phyloP scores from a whole-genome alignment of 2,797 vertebrate species.

The Schizothorax lantsangensis region DNA sequence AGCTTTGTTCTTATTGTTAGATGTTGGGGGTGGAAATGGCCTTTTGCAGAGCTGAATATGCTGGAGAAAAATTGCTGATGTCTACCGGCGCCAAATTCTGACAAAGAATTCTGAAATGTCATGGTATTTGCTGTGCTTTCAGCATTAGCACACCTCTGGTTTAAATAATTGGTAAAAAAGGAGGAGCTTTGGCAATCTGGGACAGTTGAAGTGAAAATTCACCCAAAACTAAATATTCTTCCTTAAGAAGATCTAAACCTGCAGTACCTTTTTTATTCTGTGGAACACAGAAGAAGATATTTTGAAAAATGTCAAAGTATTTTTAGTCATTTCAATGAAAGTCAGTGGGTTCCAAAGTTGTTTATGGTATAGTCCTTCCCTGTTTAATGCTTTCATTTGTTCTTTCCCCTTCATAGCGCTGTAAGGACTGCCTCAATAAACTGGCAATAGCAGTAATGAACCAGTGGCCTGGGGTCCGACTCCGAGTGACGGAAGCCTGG shows the following conservation, averaged over 20 bases:
- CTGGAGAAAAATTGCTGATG: slow-evolving; percentile 69
- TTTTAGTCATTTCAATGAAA: not conserved
- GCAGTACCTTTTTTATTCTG: not conserved
- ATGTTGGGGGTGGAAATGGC: slow-evolving; percentile 71
- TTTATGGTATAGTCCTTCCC: slow-evolving; percentile 4
- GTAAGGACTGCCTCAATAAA: slow-evolving; percentile 93
- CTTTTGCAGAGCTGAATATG: slow-evolving; percentile 68
- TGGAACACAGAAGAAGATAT: not conserved
- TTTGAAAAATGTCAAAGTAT: not conserved
- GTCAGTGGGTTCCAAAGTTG: not conserved
- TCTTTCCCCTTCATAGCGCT: slow-evolving; percentile 78
- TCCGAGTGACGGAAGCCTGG: slow-evolving; percentile 97
- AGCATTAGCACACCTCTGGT: not conserved
- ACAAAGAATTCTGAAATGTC: slow-evolving; percentile 53
- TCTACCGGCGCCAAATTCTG: slow-evolving; percentile 66
- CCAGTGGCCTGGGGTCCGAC: slow-evolving; percentile 94
- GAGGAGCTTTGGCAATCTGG: not conserved
- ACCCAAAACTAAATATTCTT: not conserved
- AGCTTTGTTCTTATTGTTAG: slow-evolving; percentile 78
- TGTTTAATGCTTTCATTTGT: slow-evolving; percentile 16
- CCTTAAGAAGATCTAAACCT: not conserved
- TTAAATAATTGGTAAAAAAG: not conserved
- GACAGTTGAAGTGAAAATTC: not conserved
- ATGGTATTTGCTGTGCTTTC: slow-evolving; percentile 13
- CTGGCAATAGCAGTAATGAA: slow-evolving; percentile 97